These are phyloP conservation scores for Harpalus rufipes DNA, from an alignment of 2,888 invertebrate genomes.

Conservation along the genomic window DNA sequence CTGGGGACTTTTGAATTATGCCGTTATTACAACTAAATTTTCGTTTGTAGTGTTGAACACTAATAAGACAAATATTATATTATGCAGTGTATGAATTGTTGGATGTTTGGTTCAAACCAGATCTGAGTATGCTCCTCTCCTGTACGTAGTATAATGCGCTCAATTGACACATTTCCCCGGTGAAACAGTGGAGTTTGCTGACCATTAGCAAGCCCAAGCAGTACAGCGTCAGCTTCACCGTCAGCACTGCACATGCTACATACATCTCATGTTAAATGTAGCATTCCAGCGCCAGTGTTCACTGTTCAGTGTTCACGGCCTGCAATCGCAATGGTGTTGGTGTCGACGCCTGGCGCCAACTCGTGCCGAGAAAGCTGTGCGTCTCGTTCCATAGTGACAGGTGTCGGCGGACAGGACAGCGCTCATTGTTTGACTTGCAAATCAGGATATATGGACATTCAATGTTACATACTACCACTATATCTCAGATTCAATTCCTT, in stretches of 20 bases:
- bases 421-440: slow-evolving; percentile 71
- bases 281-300: slow-evolving; percentile 23
- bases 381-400: slow-evolving; percentile 24
- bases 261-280: slow-evolving; percentile 64
- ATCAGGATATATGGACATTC: slow-evolving; percentile 68
- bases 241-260: slow-evolving; percentile 60
- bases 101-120: no score
- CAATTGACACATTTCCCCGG: slow-evolving; percentile 63
- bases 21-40: no score
- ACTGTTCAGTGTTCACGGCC: neutral
- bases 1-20: no score
- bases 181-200: slow-evolving; percentile 68
- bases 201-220: slow-evolving; percentile 68
- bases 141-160: no score
- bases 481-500: neutral
- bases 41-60: no score
- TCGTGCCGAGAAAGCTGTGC: neutral
- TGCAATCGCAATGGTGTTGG: neutral
- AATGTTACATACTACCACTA: slow-evolving; percentile 43
- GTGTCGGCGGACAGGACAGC: slow-evolving; percentile 59
- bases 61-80: no score
- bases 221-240: neutral
- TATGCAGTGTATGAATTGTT: no score
- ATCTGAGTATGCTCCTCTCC: no score
- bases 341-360: slow-evolving; percentile 28